These are phyloP conservation scores for Chelidonichthys spinosus DNA, from an alignment of 2,797 vertebrate genomes.

Conservation along the genomic window DNA sequence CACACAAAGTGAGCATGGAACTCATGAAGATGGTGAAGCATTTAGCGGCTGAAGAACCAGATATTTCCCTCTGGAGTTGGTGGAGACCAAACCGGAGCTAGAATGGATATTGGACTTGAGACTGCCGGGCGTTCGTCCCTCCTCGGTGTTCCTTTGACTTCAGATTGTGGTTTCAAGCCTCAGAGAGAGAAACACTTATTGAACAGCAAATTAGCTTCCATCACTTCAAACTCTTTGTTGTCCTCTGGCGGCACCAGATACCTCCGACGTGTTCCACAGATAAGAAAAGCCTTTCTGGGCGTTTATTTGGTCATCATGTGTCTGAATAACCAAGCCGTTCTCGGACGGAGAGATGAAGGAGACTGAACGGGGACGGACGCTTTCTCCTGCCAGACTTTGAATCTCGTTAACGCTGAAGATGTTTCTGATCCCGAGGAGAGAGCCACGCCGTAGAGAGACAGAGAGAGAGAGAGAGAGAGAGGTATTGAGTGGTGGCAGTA, in stretches of 20 bases:
- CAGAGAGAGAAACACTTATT: not conserved
- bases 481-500: conserved; percentile 5
- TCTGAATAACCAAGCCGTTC: not conserved
- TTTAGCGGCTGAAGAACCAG: not conserved
- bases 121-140: not conserved
- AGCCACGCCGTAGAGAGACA: not conserved
- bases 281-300: no score
- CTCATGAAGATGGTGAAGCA: not conserved
- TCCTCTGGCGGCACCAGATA: not conserved
- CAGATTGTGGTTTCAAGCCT: not conserved
- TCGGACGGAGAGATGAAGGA: not conserved
- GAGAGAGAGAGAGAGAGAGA: not conserved
- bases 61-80: not conserved
- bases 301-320: no score
- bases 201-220: not conserved
- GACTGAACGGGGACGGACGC: not conserved
- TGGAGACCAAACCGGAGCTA: not conserved
- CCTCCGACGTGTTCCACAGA: not conserved
- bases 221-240: not conserved
- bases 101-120: not conserved
- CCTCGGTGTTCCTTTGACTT: not conserved
- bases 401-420: not conserved
- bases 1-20: not conserved
- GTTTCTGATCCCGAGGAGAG: not conserved
- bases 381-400: not conserved